A percentile compares a stretch with the other conserved stretches of the same genome.
phyloP scores from a whole-genome alignment of 2,888 invertebrate genomes.

The Ariolimax columbianus region DNA sequence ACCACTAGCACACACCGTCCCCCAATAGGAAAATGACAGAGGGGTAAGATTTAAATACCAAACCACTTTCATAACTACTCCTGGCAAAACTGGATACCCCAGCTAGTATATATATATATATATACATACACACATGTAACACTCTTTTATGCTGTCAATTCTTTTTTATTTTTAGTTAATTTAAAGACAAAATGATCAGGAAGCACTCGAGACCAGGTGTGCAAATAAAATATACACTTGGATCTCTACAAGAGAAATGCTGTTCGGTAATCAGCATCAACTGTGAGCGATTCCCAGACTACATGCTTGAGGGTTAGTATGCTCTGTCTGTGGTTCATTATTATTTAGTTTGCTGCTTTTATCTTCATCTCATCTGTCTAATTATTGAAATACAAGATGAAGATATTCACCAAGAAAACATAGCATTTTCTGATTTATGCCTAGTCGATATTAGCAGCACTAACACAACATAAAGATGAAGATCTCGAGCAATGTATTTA shows the following conservation, averaged over 20 bases:
- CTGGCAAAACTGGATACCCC: background rate
- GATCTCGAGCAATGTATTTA: no score
- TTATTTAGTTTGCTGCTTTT: background rate
- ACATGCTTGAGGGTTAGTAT: slow-evolving; percentile 21
- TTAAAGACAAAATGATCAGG: background rate
- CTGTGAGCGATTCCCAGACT: slow-evolving; percentile 15
- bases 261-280: slow-evolving; percentile 25
- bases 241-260: slow-evolving; percentile 26
- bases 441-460: no score
- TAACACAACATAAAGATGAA: no score
- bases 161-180: background rate
- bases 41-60: no score
- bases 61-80: no score
- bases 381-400: no score
- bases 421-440: no score
- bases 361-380: no score
- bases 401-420: no score
- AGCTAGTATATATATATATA: background rate
- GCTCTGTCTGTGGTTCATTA: background rate
- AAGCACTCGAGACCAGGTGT: background rate
- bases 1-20: no score
- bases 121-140: background rate
- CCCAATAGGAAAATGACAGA: no score
- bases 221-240: background rate
- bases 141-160: background rate